A percentile compares a stretch with the other conserved stretches of the same genome.
Evolutionary conservation across 2,113 vertebrate species (phyloP).

Genomic region (Columba livia): DNA sequence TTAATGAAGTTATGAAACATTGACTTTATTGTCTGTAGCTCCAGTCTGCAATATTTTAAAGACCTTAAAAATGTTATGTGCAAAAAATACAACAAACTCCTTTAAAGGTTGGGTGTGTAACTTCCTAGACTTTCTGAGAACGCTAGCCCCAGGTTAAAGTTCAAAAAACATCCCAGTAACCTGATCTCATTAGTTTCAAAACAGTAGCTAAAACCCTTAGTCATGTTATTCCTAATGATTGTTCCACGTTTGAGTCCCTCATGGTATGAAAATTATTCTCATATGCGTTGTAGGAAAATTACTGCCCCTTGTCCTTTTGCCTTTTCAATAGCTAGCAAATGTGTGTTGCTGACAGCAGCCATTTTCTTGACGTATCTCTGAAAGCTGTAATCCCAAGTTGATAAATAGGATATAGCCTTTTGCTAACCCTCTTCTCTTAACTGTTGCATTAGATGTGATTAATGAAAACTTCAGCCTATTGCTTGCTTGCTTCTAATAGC

Average conservation of each 20-base stretch:
- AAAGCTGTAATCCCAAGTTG: not conserved
- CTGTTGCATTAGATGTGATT: not conserved
- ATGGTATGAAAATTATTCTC: not conserved
- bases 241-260: not conserved
- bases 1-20: not conserved
- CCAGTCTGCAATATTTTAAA: not conserved
- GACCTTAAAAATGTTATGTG: not conserved
- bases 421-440: not conserved
- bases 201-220: not conserved
- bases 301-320: not conserved
- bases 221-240: not conserved
- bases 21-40: not conserved
- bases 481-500: not conserved
- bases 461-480: not conserved
- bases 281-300: not conserved
- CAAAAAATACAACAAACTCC: not conserved
- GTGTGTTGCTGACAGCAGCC: not conserved
- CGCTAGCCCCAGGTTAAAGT: not conserved
- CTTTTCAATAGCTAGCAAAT: not conserved
- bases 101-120: not conserved
- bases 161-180: not conserved
- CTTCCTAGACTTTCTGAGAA: not conserved
- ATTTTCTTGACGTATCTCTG: not conserved
- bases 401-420: not conserved
- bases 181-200: not conserved